Percentiles rank a stretch among this genome's conserved stretches.
These are phyloP conservation scores for Danio albolineatus DNA, from an alignment of 2,797 vertebrate species.

Conservation along the genomic window DNA sequence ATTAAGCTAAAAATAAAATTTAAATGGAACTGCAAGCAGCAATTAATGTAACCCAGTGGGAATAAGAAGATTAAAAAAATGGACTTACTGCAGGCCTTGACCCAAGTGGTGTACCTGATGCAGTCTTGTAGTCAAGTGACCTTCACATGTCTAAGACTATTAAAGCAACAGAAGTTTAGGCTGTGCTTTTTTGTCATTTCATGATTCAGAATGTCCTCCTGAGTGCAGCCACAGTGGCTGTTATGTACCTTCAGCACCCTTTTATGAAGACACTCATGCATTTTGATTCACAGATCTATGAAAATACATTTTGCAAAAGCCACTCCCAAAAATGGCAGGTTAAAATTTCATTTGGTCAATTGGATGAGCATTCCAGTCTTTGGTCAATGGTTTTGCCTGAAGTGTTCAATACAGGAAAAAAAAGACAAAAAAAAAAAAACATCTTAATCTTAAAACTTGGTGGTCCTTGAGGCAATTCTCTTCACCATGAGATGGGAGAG, in stretches of 20 bases:
- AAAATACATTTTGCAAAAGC: background rate
- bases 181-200: slow-evolving; percentile 2
- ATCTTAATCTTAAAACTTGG: slow-evolving; percentile 1
- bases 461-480: slow-evolving; percentile 26
- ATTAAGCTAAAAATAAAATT: slow-evolving; percentile 23
- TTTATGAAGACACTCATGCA: background rate
- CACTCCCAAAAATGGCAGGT: background rate
- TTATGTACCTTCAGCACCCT: background rate
- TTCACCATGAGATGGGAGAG: slow-evolving; percentile 8
- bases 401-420: slow-evolving; percentile 26
- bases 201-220: background rate
- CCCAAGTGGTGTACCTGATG: background rate
- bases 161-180: background rate
- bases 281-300: background rate
- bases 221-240: background rate
- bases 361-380: background rate
- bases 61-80: background rate
- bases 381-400: background rate
- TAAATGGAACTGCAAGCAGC: background rate
- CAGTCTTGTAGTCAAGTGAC: background rate
- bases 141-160: background rate
- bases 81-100: background rate
- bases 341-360: background rate
- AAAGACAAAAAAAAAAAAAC: slow-evolving; percentile 21
- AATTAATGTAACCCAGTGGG: background rate